A percentile compares a stretch with the other conserved stretches of the same genome.
phyloP scores from a whole-genome alignment of 2,888 invertebrate genomes.

The Parnassius smintheus region DNA sequence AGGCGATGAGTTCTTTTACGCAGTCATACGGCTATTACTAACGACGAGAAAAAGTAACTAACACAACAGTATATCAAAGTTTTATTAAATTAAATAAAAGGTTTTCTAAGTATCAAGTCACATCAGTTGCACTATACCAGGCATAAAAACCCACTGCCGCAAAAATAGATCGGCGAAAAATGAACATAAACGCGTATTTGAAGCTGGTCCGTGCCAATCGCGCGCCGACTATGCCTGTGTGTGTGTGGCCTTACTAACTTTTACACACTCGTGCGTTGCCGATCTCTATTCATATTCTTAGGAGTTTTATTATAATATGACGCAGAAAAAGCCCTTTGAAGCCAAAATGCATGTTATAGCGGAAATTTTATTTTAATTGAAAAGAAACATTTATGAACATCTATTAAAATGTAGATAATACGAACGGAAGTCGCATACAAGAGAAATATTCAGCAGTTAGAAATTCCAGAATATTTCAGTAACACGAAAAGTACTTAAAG shows the following conservation, averaged over 20 bases:
- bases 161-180: constrained; percentile 78
- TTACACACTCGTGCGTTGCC: constrained; percentile 29
- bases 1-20: too few relatives aligned
- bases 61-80: too few relatives aligned
- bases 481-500: background rate
- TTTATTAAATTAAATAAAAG: background rate
- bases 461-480: background rate
- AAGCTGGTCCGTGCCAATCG: constrained; percentile 36
- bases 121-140: constrained; percentile 36
- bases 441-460: background rate
- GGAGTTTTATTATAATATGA: constrained; percentile 12
- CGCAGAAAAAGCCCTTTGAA: constrained; percentile 5
- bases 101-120: constrained; percentile 53
- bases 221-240: constrained; percentile 3
- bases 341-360: background rate
- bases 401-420: too few relatives aligned
- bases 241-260: constrained; percentile 13
- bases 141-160: constrained; percentile 70
- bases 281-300: constrained; percentile 18
- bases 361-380: background rate
- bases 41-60: too few relatives aligned
- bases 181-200: constrained; percentile 63
- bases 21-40: too few relatives aligned
- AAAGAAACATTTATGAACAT: background rate
- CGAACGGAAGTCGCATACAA: background rate